Evolutionary conservation across 2,888 invertebrate species (phyloP), one percentile per base, ranked within the genome.

Genomic region (Nysson spinosus): DNA sequence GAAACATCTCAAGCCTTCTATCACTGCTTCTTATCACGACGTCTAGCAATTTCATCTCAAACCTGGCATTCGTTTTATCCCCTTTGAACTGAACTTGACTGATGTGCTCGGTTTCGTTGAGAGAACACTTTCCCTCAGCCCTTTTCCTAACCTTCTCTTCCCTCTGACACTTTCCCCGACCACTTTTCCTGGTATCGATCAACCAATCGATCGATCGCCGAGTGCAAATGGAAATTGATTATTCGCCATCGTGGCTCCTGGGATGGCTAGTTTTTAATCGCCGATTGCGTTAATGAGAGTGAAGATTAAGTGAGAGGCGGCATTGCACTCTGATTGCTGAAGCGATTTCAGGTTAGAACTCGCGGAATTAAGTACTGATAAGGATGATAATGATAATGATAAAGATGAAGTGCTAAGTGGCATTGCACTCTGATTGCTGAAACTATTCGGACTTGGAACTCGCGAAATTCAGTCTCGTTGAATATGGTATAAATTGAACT

Each of bases 201-300:
- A 42, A 46, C 19, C 26, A 40, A 56, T 65, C 66, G 37, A 17
- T 50, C 42, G 32, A 40, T 46, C 34, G 46, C 49, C 56, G 37
- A 60, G 50, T 54, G 56, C 34, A 39, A 26, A 70, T 52, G 70
- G 61, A 54, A 66, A 66, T 71, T 70, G 49, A 22, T 56, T 39
- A 42, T 24, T 49, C 17, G 14, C 40, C 28, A 49, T 40, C 40
- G 22, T 28, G 40, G 32, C 37, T 20, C 37, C 47, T 26, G 30
- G 46, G 22, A 28, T 37, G 44, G 47, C 37, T 12, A 46, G 43
- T 46, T 58, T 70, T 37, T n/a, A n/a, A n/a, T n/a, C n/a, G n/a
- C n/a, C n/a, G n/a, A n/a, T n/a, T n/a, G n/a, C n/a, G n/a, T n/a
- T n/a, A n/a, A n/a, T n/a, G n/a, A n/a, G n/a, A n/a, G n/a, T n/a